phyloP scores from a whole-genome alignment of 2,888 invertebrate species.

The Troides oblongomaculatus region DNA sequence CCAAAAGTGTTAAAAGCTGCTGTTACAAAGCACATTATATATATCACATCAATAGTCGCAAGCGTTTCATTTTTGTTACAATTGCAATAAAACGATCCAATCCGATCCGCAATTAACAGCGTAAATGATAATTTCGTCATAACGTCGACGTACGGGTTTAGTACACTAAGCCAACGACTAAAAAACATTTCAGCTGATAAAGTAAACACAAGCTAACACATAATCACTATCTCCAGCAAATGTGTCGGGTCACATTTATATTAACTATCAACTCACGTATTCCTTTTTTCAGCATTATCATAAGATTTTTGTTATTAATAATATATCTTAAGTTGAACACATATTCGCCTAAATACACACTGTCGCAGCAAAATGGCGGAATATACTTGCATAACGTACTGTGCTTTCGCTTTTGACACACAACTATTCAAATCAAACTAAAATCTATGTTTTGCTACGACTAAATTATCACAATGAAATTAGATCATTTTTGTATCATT shows the following conservation, averaged over 20 bases:
- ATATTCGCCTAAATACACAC: conserved; percentile 26
- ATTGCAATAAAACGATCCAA: conserved; percentile 9
- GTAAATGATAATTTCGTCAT: conserved; percentile 23
- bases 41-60: background rate
- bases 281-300: conserved; percentile 75
- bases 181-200: conserved; percentile 54
- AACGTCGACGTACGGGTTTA: conserved; percentile 38
- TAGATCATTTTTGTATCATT: background rate
- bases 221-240: conserved; percentile 60
- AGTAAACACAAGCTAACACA: conserved; percentile 66
- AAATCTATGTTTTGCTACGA: background rate
- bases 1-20: background rate
- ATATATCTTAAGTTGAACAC: conserved; percentile 49
- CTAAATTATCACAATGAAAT: background rate
- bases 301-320: conserved; percentile 68
- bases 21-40: background rate
- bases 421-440: background rate
- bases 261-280: conserved; percentile 70
- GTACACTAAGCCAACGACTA: conserved; percentile 57
- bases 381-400: conserved; percentile 1
- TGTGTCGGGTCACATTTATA: conserved; percentile 69
- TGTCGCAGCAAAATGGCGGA: conserved; percentile 16
- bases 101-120: background rate
- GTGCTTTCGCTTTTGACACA: conserved; percentile 6
- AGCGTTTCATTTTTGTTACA: background rate